A percentile compares a stretch with the other conserved stretches of the same genome.
phyloP scores from a whole-genome alignment of 2,888 invertebrate genomes.

The Toxonevra muliebris region DNA sequence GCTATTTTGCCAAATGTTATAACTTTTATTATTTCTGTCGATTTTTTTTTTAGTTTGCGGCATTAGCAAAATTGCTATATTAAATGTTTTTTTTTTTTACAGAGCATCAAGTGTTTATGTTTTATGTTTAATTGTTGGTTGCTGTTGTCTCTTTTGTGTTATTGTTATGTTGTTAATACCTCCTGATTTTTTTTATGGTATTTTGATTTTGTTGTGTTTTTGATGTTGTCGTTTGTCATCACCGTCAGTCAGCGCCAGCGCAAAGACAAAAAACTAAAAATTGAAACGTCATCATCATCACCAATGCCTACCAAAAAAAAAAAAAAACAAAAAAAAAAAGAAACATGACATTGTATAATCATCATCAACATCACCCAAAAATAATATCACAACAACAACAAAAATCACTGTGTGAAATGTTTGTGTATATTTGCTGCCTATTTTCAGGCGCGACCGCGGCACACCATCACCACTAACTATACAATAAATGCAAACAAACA shows the following conservation, averaged over 20 bases:
- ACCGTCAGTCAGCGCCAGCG: no score
- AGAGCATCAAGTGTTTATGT: no score
- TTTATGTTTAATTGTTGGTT: slow-evolving; percentile 2
- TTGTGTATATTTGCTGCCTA: no score
- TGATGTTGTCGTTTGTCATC: no score
- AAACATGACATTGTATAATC: neutral
- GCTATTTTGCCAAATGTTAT: slow-evolving; percentile 13
- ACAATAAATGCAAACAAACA: no score
- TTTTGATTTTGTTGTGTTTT: neutral
- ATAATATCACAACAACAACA: no score
- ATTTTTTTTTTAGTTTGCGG: neutral
- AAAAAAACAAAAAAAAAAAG: neutral
- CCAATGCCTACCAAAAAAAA: neutral
- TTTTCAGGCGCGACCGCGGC: no score
- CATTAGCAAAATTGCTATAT: slow-evolving; percentile 4
- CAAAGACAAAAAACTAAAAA: neutral
- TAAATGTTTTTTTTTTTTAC: no score
- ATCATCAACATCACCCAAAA: no score
- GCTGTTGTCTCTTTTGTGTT: slow-evolving; percentile 15
- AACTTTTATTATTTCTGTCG: no score
- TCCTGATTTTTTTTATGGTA: slow-evolving; percentile 1
- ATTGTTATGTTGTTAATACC: slow-evolving; percentile 14
- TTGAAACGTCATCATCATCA: neutral
- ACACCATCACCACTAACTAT: no score
- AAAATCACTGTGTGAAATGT: no score